Conservation (phyloP, 2,888 invertebrate genomes). For the Penaeus monodon region DNA sequence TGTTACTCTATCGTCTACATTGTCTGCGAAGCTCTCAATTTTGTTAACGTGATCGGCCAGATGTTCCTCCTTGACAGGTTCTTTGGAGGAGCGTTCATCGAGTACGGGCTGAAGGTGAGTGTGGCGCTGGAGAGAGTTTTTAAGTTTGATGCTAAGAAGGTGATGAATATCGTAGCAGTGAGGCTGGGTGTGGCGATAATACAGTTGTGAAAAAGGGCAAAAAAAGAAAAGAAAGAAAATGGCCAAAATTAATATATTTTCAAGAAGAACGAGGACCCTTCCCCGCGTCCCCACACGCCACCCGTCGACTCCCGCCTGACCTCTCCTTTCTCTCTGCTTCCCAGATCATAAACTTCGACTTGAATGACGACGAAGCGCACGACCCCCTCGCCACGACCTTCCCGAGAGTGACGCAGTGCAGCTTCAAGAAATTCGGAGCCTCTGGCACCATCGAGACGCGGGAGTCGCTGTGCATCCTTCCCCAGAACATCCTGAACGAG, state of each 20-base stretch:
- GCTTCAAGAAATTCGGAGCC: conserved; percentile 42
- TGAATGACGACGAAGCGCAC: not conserved
- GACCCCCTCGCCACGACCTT: conserved; percentile 55
- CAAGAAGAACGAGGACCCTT: not conserved
- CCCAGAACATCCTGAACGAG: conserved; percentile 65
- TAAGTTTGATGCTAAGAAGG: not conserved
- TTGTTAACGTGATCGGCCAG: conserved; percentile 52
- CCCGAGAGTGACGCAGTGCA: conserved; percentile 62
- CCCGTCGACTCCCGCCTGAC: too few species aligned
- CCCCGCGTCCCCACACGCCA: not conserved
- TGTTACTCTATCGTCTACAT: conserved; percentile 51
- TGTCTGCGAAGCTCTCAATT: conserved; percentile 56
- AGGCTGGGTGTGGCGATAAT: too few species aligned
- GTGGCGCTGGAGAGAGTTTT: conserved; percentile 75
- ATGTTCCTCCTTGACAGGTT: conserved; percentile 62
- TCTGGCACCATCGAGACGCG: conserved; percentile 32
- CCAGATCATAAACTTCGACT: conserved; percentile 7
- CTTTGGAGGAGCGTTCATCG: conserved; percentile 58
- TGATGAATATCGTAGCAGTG: not conserved
- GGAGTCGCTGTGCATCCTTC: conserved; percentile 60
- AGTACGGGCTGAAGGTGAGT: conserved; percentile 61
- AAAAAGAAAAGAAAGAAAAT: too few species aligned
- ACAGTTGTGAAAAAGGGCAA: too few species aligned
- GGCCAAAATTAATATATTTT: not conserved
- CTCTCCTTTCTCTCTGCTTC: not conserved